A percentile compares a stretch with the other conserved stretches of the same genome.
Conservation (phyloP, 2,888 invertebrate species). For the Dasypolia templi region DNA sequence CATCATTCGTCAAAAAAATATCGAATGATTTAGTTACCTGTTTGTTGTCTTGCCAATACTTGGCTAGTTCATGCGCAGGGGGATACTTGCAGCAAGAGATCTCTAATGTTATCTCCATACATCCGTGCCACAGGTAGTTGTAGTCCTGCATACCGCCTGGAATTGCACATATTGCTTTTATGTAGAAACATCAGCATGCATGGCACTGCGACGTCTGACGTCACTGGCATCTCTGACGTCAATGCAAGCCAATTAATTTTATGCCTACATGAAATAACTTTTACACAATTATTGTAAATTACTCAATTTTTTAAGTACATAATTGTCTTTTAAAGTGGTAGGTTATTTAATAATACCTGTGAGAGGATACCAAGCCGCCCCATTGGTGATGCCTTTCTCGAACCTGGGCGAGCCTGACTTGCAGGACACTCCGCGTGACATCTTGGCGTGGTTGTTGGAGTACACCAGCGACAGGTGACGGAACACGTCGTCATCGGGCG, state of each 20-base stretch:
- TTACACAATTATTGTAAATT: not conserved
- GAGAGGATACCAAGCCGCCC: slow-evolving; percentile 97
- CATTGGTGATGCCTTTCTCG: slow-evolving; percentile 97
- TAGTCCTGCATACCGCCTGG: slow-evolving; percentile 97
- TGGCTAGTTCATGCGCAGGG: slow-evolving; percentile 93
- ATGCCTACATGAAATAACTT: slow-evolving; percentile 8
- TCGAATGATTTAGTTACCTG: slow-evolving; percentile 87
- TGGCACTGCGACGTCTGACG: not conserved
- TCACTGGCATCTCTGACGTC: not conserved
- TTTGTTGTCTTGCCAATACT: slow-evolving; percentile 97
- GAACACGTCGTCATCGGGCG: slow-evolving; percentile 98
- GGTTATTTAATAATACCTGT: slow-evolving; percentile 88
- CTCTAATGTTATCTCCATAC: slow-evolving; percentile 98
- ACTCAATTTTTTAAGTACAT: not conserved
- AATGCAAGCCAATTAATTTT: slow-evolving; percentile 3
- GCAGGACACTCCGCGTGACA: slow-evolving; percentile 96
- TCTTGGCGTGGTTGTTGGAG: slow-evolving; percentile 96
- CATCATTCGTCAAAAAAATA: not conserved
- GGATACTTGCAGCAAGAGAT: slow-evolving; percentile 99
- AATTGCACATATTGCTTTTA: slow-evolving; percentile 31
- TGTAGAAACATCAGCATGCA: not conserved
- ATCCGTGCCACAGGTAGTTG: slow-evolving; percentile 97
- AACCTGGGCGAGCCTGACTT: slow-evolving; percentile 94
- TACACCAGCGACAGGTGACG: slow-evolving; percentile 95
- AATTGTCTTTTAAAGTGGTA: slow-evolving; percentile 9